These are phyloP conservation scores for Macrobrachium rosenbergii DNA, from an alignment of 1,140 invertebrate species.

Conservation along the genomic window DNA sequence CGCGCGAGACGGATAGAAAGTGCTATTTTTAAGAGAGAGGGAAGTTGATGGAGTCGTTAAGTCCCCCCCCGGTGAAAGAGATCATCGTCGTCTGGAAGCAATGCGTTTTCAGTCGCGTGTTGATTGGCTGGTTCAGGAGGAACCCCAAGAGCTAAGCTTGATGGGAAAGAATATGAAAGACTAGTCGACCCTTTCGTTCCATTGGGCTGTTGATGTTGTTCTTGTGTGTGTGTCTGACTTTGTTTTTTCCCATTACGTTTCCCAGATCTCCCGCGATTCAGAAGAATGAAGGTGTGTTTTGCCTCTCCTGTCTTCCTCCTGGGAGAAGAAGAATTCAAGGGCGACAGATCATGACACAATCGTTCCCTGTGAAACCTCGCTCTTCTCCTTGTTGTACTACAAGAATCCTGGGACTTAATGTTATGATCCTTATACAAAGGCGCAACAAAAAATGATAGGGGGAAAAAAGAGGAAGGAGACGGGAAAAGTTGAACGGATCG, in stretches of 20 bases:
- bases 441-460: not conserved
- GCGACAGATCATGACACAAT: not conserved
- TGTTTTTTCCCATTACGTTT: not conserved
- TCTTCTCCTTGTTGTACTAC: constrained; percentile 49
- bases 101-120: not conserved
- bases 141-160: not conserved
- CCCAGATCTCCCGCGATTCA: not conserved
- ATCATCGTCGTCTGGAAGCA: not conserved
- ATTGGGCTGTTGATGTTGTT: not conserved
- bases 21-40: no score
- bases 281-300: not conserved
- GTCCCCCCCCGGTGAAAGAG: no score
- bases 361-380: not conserved
- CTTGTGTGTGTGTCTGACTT: constrained; percentile 54
- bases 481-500: not conserved
- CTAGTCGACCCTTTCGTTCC: constrained; percentile 43
- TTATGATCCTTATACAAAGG: constrained; percentile 17
- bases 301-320: not conserved
- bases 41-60: no score
- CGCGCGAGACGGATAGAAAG: no score
- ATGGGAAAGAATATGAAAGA: constrained; percentile 10
- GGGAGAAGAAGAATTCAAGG: no score
- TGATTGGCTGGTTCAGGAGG: not conserved
- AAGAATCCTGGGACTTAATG: not conserved
- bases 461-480: constrained; percentile 15